Conservation (phyloP, 2,113 vertebrate species). For the Lepisosteus oculatus region DNA sequence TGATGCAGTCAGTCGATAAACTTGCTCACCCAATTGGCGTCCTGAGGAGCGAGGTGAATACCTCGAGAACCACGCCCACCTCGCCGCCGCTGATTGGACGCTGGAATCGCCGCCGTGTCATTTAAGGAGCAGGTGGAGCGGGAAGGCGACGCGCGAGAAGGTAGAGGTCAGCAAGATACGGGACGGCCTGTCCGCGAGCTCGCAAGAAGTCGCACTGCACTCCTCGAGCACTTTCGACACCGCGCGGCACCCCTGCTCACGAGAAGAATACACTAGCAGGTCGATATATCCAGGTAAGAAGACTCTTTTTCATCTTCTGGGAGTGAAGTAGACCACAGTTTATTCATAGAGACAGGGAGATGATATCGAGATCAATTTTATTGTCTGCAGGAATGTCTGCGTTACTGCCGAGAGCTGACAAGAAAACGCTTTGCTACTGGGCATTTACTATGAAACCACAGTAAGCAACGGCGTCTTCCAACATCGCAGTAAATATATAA, state of each 20-base stretch:
- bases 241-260: conserved; percentile 20
- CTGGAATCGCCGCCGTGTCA: conserved; percentile 52
- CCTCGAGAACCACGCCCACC: conserved; percentile 55
- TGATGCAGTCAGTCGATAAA: conserved; percentile 40
- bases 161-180: too few species aligned
- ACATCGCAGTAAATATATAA: too few species aligned
- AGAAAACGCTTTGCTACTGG: too few species aligned
- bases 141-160: too few species aligned
- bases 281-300: conserved; percentile 36
- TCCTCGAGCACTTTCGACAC: conserved; percentile 21
- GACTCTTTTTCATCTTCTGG: too few species aligned
- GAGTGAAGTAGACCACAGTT: too few species aligned
- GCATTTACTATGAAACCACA: too few species aligned
- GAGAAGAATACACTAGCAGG: conserved; percentile 17
- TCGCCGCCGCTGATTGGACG: conserved; percentile 64
- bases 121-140: conserved; percentile 50
- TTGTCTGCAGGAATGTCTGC: too few species aligned
- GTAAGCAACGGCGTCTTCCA: too few species aligned
- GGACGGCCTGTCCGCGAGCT: conserved; percentile 35
- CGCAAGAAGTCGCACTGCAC: conserved; percentile 30
- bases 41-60: conserved; percentile 4
- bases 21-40: conserved; percentile 23
- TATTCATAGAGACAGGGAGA: too few species aligned
- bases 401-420: too few species aligned
- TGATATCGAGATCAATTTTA: too few species aligned